These are phyloP conservation scores for Caenorhabditis afra DNA, from an alignment of 2,888 invertebrate genomes.

Conservation along the genomic window DNA sequence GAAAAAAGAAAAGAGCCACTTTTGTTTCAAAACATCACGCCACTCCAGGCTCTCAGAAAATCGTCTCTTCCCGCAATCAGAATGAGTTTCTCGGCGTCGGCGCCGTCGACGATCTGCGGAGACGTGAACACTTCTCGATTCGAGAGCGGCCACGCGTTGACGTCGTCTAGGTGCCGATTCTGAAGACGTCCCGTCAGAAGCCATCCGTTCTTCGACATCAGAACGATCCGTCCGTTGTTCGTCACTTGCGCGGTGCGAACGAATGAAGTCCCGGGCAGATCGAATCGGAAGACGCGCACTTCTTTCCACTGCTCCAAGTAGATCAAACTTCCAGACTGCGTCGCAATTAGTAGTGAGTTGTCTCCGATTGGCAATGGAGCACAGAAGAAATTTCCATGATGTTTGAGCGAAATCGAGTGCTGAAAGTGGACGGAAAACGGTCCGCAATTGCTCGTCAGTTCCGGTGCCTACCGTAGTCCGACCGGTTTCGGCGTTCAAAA, in stretches of 20 bases:
- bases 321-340: constrained; percentile 24
- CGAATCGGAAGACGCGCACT: constrained; percentile 4
- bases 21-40: neutral
- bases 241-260: constrained; percentile 13
- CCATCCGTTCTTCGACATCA: constrained; percentile 30
- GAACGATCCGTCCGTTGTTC: neutral
- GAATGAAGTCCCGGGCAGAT: constrained; percentile 22
- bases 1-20: too few species aligned
- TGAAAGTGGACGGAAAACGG: constrained; percentile 7
- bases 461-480: neutral
- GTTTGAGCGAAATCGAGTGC: constrained; percentile 11
- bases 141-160: neutral
- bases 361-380: constrained; percentile 28
- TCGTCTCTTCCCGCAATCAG: constrained; percentile 42
- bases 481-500: constrained; percentile 8
- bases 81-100: constrained; percentile 1
- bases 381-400: constrained; percentile 30
- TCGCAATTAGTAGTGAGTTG: neutral
- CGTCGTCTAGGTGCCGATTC: constrained; percentile 8
- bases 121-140: constrained; percentile 40
- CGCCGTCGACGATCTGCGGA: constrained; percentile 12
- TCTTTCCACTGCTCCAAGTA: neutral
- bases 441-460: too few species aligned
- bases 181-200: constrained; percentile 8
- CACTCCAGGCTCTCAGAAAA: constrained; percentile 30